These are phyloP conservation scores for Alexandromys fortis DNA, from an alignment of 2,113 vertebrate species.

Conservation along the genomic window DNA sequence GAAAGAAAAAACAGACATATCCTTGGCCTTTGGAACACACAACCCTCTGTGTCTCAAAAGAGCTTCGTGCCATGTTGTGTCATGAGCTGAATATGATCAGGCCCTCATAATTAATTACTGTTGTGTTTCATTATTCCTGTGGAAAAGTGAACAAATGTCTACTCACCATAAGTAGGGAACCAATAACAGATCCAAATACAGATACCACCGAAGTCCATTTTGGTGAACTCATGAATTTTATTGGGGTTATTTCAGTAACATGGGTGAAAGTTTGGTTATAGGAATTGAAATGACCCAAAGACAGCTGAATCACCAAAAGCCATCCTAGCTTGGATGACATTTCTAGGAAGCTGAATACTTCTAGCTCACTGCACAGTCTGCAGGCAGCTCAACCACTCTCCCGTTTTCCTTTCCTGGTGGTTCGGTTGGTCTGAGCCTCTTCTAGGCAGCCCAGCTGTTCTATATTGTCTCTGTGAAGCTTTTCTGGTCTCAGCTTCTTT, in stretches of 20 bases:
- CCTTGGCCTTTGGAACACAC: background rate
- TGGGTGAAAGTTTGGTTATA: background rate
- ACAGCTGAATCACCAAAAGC: background rate
- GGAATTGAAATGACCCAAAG: background rate
- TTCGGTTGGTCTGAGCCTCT: background rate
- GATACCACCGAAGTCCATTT: background rate
- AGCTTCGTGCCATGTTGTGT: background rate
- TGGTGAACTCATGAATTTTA: background rate
- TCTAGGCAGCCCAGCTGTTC: background rate
- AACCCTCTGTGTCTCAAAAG: background rate
- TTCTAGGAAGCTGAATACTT: background rate
- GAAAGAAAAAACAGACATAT: background rate
- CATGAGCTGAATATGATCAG: background rate
- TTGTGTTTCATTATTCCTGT: background rate
- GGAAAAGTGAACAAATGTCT: background rate
- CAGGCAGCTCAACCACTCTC: background rate
- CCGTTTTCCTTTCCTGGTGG: accelerated
- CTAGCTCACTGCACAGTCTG: background rate
- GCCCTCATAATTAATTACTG: background rate
- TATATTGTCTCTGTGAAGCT: background rate
- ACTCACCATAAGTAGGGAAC: background rate
- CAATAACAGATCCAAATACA: background rate
- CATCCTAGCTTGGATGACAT: background rate
- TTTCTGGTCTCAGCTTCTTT: background rate
- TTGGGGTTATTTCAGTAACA: background rate